Conservation (phyloP, 1,140 invertebrate genomes). For the Aphelenchoides besseyi region DNA sequence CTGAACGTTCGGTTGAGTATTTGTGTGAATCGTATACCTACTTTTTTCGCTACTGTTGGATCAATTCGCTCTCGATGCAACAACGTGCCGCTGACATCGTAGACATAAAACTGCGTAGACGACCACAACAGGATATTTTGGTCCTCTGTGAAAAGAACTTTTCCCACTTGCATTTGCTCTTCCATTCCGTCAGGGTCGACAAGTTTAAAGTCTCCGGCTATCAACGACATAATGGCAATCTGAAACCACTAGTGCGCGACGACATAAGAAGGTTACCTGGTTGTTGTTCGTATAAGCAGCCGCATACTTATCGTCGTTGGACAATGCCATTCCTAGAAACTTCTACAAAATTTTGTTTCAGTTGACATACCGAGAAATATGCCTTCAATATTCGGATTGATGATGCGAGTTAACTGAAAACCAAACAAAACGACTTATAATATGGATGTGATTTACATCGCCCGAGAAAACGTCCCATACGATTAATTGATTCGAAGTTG, state of each 20-base stretch:
- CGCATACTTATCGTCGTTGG: conserved; percentile 89
- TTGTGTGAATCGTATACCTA: no score
- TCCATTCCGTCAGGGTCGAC: conserved; percentile 46
- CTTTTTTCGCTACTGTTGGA: conserved; percentile 12
- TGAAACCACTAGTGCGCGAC: conserved; percentile 67
- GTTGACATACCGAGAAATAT: no score
- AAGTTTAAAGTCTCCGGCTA: conserved; percentile 68
- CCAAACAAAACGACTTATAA: background rate
- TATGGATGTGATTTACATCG: conserved; percentile 69
- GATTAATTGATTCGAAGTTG: conserved; percentile 92
- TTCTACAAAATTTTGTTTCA: no score
- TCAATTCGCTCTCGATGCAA: conserved; percentile 30
- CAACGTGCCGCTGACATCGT: conserved; percentile 44
- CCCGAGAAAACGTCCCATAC: conserved; percentile 93
- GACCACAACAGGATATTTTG: conserved; percentile 50
- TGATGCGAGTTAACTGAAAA: conserved; percentile 69
- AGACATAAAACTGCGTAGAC: conserved; percentile 42
- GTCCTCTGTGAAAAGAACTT: conserved; percentile 37
- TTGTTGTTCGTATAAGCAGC: conserved; percentile 94
- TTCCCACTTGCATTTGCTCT: conserved; percentile 51
- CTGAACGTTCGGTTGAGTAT: conserved; percentile 16
- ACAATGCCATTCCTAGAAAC: conserved; percentile 83
- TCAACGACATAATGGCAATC: conserved; percentile 73
- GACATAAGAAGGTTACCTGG: conserved; percentile 72
- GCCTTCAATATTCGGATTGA: conserved; percentile 77